Evolutionary conservation across 2,113 vertebrate genomes (phyloP).

Genomic region (Labeo rohita): DNA sequence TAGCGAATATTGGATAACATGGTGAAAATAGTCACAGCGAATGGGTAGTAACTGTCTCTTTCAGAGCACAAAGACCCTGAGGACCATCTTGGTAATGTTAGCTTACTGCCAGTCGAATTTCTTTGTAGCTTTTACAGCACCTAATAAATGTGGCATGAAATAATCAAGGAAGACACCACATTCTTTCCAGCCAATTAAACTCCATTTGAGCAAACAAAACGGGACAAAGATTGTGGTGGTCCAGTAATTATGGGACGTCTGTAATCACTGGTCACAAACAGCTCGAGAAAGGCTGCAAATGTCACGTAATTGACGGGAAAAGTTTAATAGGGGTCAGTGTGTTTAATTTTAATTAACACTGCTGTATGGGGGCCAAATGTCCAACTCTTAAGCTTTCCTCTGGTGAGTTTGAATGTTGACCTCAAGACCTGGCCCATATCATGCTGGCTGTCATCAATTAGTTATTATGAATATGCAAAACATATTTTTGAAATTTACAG

Average conservation of each 20-base stretch:
- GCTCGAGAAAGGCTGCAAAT: conserved; percentile 22
- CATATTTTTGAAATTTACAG: not conserved
- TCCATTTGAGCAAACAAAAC: conserved; percentile 51
- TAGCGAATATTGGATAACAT: conserved; percentile 26
- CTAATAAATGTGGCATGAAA: conserved; percentile 59
- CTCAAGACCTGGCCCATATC: not conserved
- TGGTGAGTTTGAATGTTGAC: not conserved
- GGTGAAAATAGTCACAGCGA: conserved; percentile 27
- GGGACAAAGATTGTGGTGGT: conserved; percentile 46
- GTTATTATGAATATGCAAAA: not conserved
- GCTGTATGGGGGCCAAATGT: not conserved
- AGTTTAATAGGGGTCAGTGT: conserved; percentile 36
- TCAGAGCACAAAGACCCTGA: conserved; percentile 30
- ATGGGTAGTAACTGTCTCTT: conserved; percentile 25
- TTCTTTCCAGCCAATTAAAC: conserved; percentile 61
- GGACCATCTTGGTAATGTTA: conserved; percentile 31
- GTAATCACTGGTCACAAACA: conserved; percentile 55
- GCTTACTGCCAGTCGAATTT: conserved; percentile 44
- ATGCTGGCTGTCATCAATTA: not conserved
- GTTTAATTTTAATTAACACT: conserved; percentile 32
- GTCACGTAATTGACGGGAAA: conserved; percentile 42
- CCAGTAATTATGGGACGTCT: conserved; percentile 50
- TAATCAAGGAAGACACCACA: conserved; percentile 58
- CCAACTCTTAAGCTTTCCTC: conserved; percentile 20
- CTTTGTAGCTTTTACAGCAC: conserved; percentile 45